phyloP scores from a whole-genome alignment of 1,140 invertebrate species.

The Lasioglossum albipes region DNA sequence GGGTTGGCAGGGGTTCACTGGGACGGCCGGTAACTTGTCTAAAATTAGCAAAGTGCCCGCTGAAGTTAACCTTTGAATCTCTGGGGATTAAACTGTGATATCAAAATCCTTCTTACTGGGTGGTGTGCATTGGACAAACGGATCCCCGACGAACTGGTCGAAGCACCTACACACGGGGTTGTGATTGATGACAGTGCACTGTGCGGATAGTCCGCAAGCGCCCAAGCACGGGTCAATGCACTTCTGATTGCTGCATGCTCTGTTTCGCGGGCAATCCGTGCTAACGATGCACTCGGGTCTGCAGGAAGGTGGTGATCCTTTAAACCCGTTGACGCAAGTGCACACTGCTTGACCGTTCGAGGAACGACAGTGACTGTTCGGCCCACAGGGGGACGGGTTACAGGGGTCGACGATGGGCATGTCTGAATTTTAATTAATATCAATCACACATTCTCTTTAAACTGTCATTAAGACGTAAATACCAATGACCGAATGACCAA shows the following conservation, averaged over 20 bases:
- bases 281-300: conserved; percentile 86
- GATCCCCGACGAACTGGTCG: conserved; percentile 81
- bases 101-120: conserved; percentile 73
- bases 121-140: conserved; percentile 81
- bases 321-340: conserved; percentile 84
- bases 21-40: conserved; percentile 59
- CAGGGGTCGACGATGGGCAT: conserved; percentile 80
- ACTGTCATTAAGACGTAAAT: no score
- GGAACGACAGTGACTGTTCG: conserved; percentile 84
- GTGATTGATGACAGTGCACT: conserved; percentile 84
- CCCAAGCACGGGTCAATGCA: conserved; percentile 87
- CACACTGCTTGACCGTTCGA: conserved; percentile 85
- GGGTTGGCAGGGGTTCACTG: conserved; percentile 81
- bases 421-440: conserved; percentile 32
- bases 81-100: neutral
- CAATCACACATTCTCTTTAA: neutral
- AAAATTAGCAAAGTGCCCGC: neutral
- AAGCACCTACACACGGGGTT: conserved; percentile 84
- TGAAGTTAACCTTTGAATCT: neutral
- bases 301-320: conserved; percentile 85
- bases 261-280: conserved; percentile 83
- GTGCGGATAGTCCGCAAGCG: conserved; percentile 84
- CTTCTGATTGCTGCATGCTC: conserved; percentile 86
- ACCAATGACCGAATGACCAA: conserved; percentile 54
- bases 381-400: conserved; percentile 84